Conservation (phyloP, 2,797 vertebrate genomes). For the Poeciliopsis infans region DNA sequence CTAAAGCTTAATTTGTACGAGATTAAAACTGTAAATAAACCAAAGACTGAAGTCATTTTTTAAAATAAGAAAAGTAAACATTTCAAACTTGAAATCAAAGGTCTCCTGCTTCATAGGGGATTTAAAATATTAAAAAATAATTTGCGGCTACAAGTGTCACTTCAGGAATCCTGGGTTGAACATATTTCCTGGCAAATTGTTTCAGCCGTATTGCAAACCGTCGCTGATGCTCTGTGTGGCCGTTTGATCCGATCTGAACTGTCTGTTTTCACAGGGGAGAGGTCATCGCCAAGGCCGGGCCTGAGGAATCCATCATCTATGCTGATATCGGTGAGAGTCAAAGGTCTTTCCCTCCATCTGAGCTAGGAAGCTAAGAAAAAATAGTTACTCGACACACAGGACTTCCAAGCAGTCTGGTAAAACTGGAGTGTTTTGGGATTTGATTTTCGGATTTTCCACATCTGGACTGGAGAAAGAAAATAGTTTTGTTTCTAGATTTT, state of each 20-base stretch:
- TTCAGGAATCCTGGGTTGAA: no score
- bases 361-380: background rate
- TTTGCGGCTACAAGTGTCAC: no score
- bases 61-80: no score
- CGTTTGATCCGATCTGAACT: background rate
- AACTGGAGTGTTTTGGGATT: background rate
- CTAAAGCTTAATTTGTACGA: no score
- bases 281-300: conserved; percentile 87
- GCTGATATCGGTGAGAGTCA: conserved; percentile 89
- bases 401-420: background rate
- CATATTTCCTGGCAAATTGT: no score
- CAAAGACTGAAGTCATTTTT: no score
- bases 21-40: no score
- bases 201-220: background rate
- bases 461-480: background rate
- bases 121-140: no score
- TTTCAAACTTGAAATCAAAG: no score
- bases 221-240: background rate
- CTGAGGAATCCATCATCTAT: conserved; percentile 86
- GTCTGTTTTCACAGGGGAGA: conserved; percentile 86
- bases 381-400: background rate
- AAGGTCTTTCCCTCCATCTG: background rate
- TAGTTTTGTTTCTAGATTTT: background rate
- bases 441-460: background rate
- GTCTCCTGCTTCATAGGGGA: no score